Base-by-base conservation (phyloP, 37 sponge, comb jelly and placozoan species). In the Axinella damicornis region DNA sequence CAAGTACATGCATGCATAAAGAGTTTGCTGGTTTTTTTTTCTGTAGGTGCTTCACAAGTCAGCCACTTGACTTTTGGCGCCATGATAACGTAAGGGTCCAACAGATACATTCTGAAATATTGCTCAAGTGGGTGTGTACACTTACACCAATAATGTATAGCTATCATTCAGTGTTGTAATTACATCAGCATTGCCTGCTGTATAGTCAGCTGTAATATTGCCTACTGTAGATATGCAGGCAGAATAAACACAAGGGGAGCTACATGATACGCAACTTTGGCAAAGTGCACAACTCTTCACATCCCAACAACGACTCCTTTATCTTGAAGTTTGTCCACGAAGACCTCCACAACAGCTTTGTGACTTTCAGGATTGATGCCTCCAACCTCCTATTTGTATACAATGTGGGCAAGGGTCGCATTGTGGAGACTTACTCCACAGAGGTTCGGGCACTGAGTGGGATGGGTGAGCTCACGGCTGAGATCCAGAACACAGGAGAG, bases 401-500 rank as follows among this genome's bases (percentile, higher is more conserved):
- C 31, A 89, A 84, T n/a, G 69, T 79, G 38, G 90, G 81, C 14
- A 89, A 56, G 24, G 94, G 91, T 18, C 77, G 88, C 5, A 89
- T 94, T 39, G 88, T 94, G 5, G 62, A 78, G 27, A 75, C 84
- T 1, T 68, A 83, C 59, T 73, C 91, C 0, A 68, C 69, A 32
- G 73, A 83, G 4, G 86, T 90, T 28, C 41, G 76, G 6, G 79
- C 87, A n/a, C 56, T 79, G 30, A 62, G 33, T 36, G 80, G 52
- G 16, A 69, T 30, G 25, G 92, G 92, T 18, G 61, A 58, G 21
- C 37, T 91, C 35, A 52, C 53, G 22, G 94, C 89, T 36, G 91
- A 87, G 40, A 55, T 94, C 36, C 84, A 83, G 78, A 94, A 94
- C 78, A 83, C 80, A 22, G 94, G 94, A 35, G 91, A 94, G 25